phyloP scores from a whole-genome alignment of 2,113 vertebrate species.

The Colistium nudipinnis region DNA sequence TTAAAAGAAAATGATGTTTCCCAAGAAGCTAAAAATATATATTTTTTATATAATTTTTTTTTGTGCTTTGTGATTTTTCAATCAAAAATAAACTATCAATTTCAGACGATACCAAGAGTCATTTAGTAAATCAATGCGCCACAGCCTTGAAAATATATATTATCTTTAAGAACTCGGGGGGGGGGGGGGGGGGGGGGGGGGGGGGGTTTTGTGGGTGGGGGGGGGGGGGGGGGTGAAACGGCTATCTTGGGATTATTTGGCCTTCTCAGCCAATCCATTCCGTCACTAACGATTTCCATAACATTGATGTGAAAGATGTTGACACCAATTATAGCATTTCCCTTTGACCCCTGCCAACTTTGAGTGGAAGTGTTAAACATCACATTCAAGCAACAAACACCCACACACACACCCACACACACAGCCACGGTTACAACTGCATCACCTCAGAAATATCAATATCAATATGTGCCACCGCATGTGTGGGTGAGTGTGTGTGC shows the following conservation, averaged over 20 bases:
- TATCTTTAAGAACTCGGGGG: no score
- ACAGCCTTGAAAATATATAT: constrained; percentile 68
- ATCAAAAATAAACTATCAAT: constrained; percentile 32
- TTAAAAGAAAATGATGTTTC: background rate
- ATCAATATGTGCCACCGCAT: constrained; percentile 1
- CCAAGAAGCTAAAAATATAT: no score
- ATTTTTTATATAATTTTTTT: background rate
- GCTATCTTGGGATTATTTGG: constrained; percentile 58
- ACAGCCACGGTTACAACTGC: constrained; percentile 12
- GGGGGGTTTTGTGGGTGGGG: constrained; percentile 39
- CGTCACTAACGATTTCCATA: constrained; percentile 67
- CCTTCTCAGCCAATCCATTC: constrained; percentile 56
- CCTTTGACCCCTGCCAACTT: constrained; percentile 47
- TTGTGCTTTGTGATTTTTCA: background rate
- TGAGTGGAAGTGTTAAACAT: constrained; percentile 31
- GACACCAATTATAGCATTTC: constrained; percentile 66
- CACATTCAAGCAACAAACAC: constrained; percentile 1
- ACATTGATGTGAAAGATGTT: constrained; percentile 67
- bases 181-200: constrained; percentile 50
- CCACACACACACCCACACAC: constrained; percentile 2
- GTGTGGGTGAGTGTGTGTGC: constrained; percentile 24
- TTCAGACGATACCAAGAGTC: constrained; percentile 61
- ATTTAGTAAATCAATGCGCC: constrained; percentile 74
- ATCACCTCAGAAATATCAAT: constrained; percentile 43
- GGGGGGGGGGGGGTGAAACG: constrained; percentile 49